These are phyloP conservation scores for Platysteira castanea DNA, from an alignment of 2,113 vertebrate species.

Conservation along the genomic window DNA sequence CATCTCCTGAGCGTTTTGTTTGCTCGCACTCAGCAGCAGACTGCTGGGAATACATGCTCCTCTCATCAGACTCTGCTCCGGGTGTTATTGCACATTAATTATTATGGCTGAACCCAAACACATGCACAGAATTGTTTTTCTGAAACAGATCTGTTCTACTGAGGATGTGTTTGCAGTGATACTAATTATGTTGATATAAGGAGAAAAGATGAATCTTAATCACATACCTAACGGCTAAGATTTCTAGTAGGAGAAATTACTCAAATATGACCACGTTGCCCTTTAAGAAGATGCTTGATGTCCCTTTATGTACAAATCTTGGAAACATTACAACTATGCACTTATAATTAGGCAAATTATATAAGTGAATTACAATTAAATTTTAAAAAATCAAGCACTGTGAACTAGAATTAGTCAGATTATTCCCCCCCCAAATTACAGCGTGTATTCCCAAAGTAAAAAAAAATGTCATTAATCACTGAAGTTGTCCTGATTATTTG, in stretches of 20 bases:
- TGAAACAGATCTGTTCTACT: background rate
- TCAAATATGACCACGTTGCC: background rate
- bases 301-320: constrained; percentile 21
- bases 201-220: background rate
- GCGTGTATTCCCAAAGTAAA: background rate
- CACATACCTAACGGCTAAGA: constrained; percentile 5
- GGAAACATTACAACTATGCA: background rate
- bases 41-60: background rate
- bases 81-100: background rate
- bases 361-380: background rate
- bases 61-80: background rate
- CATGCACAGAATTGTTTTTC: background rate
- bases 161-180: background rate
- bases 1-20: background rate
- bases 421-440: background rate
- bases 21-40: background rate
- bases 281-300: background rate
- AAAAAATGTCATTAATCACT: background rate
- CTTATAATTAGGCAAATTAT: background rate
- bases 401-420: background rate
- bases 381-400: background rate
- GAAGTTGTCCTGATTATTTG: background rate
- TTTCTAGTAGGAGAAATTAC: background rate
- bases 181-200: constrained; percentile 20
- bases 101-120: background rate